Evolutionary conservation across 2,113 vertebrate species (phyloP).

Genomic region (Myotis davidii): DNA sequence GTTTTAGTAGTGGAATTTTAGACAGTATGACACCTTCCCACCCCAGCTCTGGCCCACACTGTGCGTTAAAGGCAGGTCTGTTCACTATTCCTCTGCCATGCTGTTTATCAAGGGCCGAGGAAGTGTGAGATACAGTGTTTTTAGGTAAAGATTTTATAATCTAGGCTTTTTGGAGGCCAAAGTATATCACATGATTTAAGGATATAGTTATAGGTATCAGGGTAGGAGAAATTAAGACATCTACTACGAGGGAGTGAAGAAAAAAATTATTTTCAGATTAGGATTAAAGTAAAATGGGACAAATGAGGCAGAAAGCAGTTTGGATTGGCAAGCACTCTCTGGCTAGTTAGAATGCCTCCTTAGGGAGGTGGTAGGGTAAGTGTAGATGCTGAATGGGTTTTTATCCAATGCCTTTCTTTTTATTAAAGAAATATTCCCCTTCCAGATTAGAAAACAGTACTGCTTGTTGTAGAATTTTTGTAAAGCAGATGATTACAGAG

Average conservation of each 20-base stretch:
- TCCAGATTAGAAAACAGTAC: neutral
- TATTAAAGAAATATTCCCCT: neutral
- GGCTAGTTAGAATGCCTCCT: neutral
- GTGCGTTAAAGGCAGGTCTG: neutral
- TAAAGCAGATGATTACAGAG: neutral
- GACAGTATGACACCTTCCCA: neutral
- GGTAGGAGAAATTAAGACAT: slow-evolving; percentile 19
- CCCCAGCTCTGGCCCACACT: neutral
- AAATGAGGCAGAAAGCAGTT: neutral
- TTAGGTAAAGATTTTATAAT: neutral
- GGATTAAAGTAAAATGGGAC: neutral
- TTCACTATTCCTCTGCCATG: neutral
- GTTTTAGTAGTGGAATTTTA: neutral
- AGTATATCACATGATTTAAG: neutral
- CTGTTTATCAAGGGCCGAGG: neutral
- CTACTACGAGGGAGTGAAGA: neutral
- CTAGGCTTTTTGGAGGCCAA: neutral
- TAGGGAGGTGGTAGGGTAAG: neutral
- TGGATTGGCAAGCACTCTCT: neutral
- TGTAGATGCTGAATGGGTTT: neutral
- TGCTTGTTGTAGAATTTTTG: neutral
- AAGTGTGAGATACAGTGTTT: neutral
- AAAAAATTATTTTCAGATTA: slow-evolving; percentile 29
- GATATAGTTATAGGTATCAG: neutral
- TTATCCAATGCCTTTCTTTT: neutral